Evolutionary conservation across 2,797 vertebrate species (phyloP), one percentile per base, ranked within the genome.

Genomic region (Eulemur mongoz): DNA sequence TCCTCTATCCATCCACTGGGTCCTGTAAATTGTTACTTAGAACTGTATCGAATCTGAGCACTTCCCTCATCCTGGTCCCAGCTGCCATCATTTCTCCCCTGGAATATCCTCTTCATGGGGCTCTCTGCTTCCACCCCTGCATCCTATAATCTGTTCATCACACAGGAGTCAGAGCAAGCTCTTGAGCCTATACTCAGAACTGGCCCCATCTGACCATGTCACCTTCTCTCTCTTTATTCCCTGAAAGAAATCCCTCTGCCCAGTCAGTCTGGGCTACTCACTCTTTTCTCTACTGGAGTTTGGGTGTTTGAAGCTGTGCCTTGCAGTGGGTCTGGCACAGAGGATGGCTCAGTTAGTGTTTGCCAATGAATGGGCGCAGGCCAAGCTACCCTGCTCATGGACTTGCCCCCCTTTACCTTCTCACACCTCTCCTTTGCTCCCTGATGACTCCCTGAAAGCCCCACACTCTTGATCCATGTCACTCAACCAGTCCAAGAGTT

Each of bases 241-340:
- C 65, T 61, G 35, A 94, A 90, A 95, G 88, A 92, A 84, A 59
- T 54, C 1, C 25, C 40, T 84, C 20, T 87, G 57, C 38, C 35
- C 50, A 83, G 57, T 92, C 27, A 88, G 32, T 48, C 45, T 70
- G 67, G 73, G 38, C 13, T 76, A 92, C 38, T 85, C 7, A 4
- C 54, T 97, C 32, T 92, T 35, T 92, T 90, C 22, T 90, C 79
- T 80, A 70, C 40, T 40, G 7, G 38, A 97, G 22, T 73, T 69
- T 45, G 27, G 35, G 25, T 43, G 57, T 76, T 54, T 43, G 9
- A 94, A 76, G 70, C 22, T 52, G 13, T 57, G 13, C 17, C 30
- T 54, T 75, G 88, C 3, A 25, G 30, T 40, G 25, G 52, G 40
- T 25, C 48, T 89, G 73, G 61, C 57, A 43, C 30, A 89, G 57